Evolutionary conservation across 2,888 invertebrate species (phyloP).

Genomic region (Drosophila flavopinicola): DNA sequence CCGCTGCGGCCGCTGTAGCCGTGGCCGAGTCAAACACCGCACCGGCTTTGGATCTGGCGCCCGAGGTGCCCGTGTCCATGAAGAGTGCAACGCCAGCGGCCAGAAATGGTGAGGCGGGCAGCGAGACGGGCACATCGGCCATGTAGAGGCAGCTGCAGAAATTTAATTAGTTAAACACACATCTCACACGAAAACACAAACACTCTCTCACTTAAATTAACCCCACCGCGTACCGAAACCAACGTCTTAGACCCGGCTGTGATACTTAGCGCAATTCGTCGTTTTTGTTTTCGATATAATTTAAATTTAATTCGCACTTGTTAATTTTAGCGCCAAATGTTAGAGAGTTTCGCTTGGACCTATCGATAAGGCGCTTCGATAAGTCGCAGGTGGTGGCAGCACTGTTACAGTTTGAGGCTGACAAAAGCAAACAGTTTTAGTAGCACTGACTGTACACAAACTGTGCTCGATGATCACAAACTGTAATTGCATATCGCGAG

Average conservation of each 20-base stretch:
- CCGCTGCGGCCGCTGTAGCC: slow-evolving; percentile 75
- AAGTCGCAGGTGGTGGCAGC: slow-evolving; percentile 33
- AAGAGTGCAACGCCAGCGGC: slow-evolving; percentile 46
- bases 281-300: slow-evolving; percentile 53
- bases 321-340: slow-evolving; percentile 54
- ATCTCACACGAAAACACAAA: slow-evolving; percentile 13
- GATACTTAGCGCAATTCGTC: slow-evolving; percentile 83
- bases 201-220: slow-evolving; percentile 32
- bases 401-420: slow-evolving; percentile 30
- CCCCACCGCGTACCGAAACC: slow-evolving; percentile 67
- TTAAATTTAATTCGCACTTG: slow-evolving; percentile 34
- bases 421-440: slow-evolving; percentile 12
- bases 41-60: slow-evolving; percentile 52
- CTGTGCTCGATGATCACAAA: slow-evolving; percentile 18
- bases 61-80: slow-evolving; percentile 52
- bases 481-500: slow-evolving; percentile 50
- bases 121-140: slow-evolving; percentile 32
- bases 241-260: slow-evolving; percentile 84
- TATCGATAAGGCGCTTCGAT: slow-evolving; percentile 47
- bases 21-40: slow-evolving; percentile 56
- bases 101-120: slow-evolving; percentile 63
- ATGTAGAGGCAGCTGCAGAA: slow-evolving; percentile 33
- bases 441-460: slow-evolving; percentile 12
- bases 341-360: slow-evolving; percentile 38
- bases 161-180: slow-evolving; percentile 18